Conservation (phyloP, 2,113 vertebrate genomes). For the Hymenochirus boettgeri region DNA sequence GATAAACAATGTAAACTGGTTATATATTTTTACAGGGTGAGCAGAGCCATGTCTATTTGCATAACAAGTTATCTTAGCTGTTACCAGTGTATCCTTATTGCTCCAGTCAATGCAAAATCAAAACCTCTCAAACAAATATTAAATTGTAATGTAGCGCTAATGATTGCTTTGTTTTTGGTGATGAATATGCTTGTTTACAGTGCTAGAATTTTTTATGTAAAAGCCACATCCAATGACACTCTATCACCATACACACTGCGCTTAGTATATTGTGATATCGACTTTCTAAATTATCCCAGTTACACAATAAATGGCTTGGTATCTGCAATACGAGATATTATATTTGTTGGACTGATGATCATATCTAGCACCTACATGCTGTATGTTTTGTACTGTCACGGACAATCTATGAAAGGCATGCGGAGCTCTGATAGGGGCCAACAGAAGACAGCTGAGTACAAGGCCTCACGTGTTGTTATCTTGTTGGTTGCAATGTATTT, state of each 20-base stretch:
- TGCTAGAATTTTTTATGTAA: neutral
- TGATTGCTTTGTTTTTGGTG: neutral
- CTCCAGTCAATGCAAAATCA: constrained; percentile 6
- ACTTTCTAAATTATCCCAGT: constrained; percentile 1
- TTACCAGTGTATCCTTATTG: constrained; percentile 13
- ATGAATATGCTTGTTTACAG: constrained; percentile 16
- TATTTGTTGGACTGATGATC: constrained; percentile 25
- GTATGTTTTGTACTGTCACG: constrained; percentile 26
- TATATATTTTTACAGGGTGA: constrained; percentile 2
- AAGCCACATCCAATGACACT: neutral
- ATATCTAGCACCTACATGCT: constrained; percentile 38
- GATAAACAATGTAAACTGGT: neutral
- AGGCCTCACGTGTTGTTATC: constrained; percentile 21
- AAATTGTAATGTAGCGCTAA: neutral
- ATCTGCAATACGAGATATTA: constrained; percentile 13
- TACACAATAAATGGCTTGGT: constrained; percentile 30
- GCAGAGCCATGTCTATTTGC: constrained; percentile 8
- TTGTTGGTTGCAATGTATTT: constrained; percentile 24
- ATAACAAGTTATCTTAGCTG: constrained; percentile 15
- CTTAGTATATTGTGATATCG: constrained; percentile 25
- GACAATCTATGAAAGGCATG: constrained; percentile 11
- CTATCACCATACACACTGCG: constrained; percentile 6
- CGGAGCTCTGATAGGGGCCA: constrained; percentile 20
- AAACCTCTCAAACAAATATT: neutral
- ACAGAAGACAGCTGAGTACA: neutral